Base-by-base conservation (phyloP, 2,888 invertebrate species). In the Drosophila trichaetosa region DNA sequence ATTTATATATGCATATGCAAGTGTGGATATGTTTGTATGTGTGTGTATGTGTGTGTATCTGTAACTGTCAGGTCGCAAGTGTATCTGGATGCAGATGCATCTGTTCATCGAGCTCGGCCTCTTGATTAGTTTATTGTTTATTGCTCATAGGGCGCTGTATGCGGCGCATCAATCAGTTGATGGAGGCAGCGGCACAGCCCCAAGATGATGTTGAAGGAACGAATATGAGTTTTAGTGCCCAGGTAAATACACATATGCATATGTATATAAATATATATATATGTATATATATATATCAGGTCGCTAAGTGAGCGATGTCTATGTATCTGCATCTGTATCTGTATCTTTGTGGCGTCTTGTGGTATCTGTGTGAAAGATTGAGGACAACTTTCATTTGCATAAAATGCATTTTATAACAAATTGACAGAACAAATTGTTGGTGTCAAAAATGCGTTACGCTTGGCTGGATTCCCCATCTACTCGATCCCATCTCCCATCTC, bases 51-150 rank as follows among this genome's bases (percentile, higher is more conserved):
- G 57, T 38, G 33, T 61, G 27, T 34, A 31, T 52, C 52, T 53
- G 52, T 24, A 61, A 52, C 66, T 59, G 61, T 46, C 54, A 21
- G 36, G 42, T n/a, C 29, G 33, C 34, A 62, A 46, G 36, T 49
- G 52, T 48, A 52, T 67, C 71, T 76, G 18, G 54, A 21, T 27
- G 69, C 46, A 24, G 73, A 61, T 69, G 66, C 57, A 57, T 65
- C 68, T 73, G 78, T 36, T 48, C 54, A 57, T 65, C 62, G 56
- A 48, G 18, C 59, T 13, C 29, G 24, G 62, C 52, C 73, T 62
- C 87, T 87, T 85, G 85, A 85, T 85, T 85, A 85, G 78, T 87
- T 87, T 87, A 85, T 84, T 84, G 84, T 84, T 86, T 67, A 80
- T 69, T 66, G 71, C 54, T 68, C 76, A 74, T 54, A 51, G 76